Conservation (phyloP, 2,888 invertebrate genomes). For the Plutella xylostella region DNA sequence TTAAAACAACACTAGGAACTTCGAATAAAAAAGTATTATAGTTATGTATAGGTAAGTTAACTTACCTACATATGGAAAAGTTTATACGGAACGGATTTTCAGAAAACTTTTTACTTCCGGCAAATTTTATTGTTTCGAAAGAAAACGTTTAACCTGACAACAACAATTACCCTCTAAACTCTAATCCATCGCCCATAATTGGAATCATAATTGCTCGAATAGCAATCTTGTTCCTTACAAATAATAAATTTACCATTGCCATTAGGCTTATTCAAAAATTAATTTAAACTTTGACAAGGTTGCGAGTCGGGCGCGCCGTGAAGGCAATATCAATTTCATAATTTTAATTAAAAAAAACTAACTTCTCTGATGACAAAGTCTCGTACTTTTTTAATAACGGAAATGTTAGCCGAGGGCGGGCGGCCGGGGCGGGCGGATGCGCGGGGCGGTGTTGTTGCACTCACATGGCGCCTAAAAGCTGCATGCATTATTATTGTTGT, state of each 20-base stretch:
- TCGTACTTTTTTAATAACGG: constrained; percentile 69
- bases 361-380: constrained; percentile 67
- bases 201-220: constrained; percentile 54
- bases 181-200: constrained; percentile 47
- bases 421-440: constrained; percentile 18
- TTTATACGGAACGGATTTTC: too few relatives aligned
- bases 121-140: too few relatives aligned
- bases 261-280: constrained; percentile 69
- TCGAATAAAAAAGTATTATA: too few relatives aligned
- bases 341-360: constrained; percentile 70
- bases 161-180: constrained; percentile 22
- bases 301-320: constrained; percentile 54
- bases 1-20: too few relatives aligned
- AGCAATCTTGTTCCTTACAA: constrained; percentile 62
- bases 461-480: too few relatives aligned
- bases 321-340: constrained; percentile 71
- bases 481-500: too few relatives aligned
- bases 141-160: too few relatives aligned
- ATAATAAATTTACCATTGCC: constrained; percentile 61
- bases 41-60: too few relatives aligned
- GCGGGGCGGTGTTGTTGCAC: constrained; percentile 1
- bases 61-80: too few relatives aligned
- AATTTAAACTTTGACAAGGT: constrained; percentile 69
- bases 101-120: too few relatives aligned
- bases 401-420: constrained; percentile 45